Evolutionary conservation across 1,140 invertebrate species (phyloP), one percentile per base, ranked within the genome.

Genomic region (Xylocopa sonorina): DNA sequence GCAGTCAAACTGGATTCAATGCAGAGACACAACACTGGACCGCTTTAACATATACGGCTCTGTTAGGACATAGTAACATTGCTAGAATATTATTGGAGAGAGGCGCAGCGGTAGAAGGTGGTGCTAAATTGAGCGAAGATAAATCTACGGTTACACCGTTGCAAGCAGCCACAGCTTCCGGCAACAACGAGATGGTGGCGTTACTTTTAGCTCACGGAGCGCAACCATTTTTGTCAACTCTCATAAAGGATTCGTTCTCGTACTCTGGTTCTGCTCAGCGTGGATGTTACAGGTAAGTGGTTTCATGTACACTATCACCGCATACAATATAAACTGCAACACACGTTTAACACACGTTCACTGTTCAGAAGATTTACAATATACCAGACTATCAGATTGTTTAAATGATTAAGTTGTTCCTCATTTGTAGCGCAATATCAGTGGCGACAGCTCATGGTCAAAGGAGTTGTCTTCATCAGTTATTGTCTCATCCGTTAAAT

Each of bases 391-490:
- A n/a, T n/a, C 7, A 46, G 29, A 18, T 29, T 24, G 16, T 67
- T 10, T 41, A 62, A 50, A 7, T 7, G 27, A 58, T 67, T 66
- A 29, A 43, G 64, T 66, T 72, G 7, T 67, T 14, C 1, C 34
- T 50, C 12, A n/a, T 18, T n/a, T 55, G 41, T 29, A 96, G 96
- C 89, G 96, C 97, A 50, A 96, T 98, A 87, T 97, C 97, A 1
- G 97, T 98, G 4, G 97, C 97, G 41, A 97, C 97, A 50, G 95
- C 96, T 2, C 97, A 98, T 88, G 97, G 97, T 0, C 96, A 97
- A 73, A 93, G 96, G 68, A 92, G 94, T 1, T 95, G 96, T 74
- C 92, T 98, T 10, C 96, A 97, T 79, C 96, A 97, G 88, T 92
- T 98, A 3, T 92, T 98, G 29, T 95, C 96, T 0, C 96, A 97